Evolutionary conservation across 2,113 vertebrate species (phyloP), one percentile per base, ranked within the genome.

Genomic region (Pheucticus melanocephalus): DNA sequence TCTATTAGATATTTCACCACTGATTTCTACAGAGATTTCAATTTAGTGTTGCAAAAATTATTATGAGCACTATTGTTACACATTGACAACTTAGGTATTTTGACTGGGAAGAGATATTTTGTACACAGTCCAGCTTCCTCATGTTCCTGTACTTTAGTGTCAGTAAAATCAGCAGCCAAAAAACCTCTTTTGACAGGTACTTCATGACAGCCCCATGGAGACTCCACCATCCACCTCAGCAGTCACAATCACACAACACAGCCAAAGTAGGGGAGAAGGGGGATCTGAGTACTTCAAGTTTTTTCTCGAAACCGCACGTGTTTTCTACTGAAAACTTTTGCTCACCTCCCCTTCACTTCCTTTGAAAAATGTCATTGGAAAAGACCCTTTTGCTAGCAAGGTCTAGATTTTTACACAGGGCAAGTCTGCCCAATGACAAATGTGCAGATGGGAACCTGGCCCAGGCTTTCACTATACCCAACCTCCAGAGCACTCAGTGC

Each of bases 21-120:
- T 87, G 66, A 85, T 93, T 85, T 92, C 92, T 77, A 90, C 71
- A 27, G 70, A 82, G 57, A 65, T 77, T 85, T 90, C 65, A 68
- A 61, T 82, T 56, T 87, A 42, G 22, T n/a, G 31, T 82, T 84
- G 73, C 65, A 82, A 85, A 92, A 92, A 47, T 48, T 45, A 24
- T 75, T 42, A 68, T 6, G 15, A 86, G 59, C 15, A n/a, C 12
- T 31, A 14, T n/a, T 77, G 37, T 88, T 76, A 69, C 30, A 81
- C 45, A 47, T 6, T 15, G 47, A 59, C 3, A 2, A 12, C n/a
- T 30, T 24, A 53, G n/a, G n/a, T 72, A 28, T 68, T 82, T 91
- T 68, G 70, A 44, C 69, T 79, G 12, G 33, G 50, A 87, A 88
- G 69, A 27, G 4, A n/a, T 60, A 11, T 64, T 82, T 37, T 71